Percentiles rank a stretch among this genome's conserved stretches.
These are phyloP conservation scores for Mystacides longicornis DNA, from an alignment of 2,888 invertebrate genomes.

Conservation along the genomic window DNA sequence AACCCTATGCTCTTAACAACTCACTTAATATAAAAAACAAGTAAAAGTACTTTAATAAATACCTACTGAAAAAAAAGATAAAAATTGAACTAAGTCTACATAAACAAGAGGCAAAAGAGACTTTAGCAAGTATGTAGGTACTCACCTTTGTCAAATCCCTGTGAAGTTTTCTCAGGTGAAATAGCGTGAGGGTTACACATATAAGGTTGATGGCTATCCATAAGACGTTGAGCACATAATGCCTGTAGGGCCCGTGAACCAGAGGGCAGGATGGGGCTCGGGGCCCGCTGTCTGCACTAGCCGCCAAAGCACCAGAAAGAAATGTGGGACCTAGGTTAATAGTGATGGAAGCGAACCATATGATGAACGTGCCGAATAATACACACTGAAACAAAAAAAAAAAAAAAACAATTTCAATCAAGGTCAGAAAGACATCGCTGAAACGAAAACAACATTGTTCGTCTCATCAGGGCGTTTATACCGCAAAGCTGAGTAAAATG, in stretches of 20 bases:
- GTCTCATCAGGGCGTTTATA: too few species aligned
- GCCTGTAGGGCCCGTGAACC: conserved; percentile 79
- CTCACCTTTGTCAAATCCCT: conserved; percentile 65
- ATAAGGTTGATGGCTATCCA: conserved; percentile 86
- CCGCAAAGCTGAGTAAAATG: too few species aligned
- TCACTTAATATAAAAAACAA: too few species aligned
- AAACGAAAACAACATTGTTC: too few species aligned
- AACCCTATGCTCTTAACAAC: too few species aligned
- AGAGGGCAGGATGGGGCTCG: conserved; percentile 79
- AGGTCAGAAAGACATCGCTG: too few species aligned
- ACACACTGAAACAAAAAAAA: conserved; percentile 58
- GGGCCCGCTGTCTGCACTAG: conserved; percentile 68
- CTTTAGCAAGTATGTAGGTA: too few species aligned
- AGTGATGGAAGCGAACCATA: conserved; percentile 88
- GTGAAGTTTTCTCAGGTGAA: conserved; percentile 76
- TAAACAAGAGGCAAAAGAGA: too few species aligned
- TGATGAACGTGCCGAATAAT: conserved; percentile 85
- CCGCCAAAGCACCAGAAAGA: conserved; percentile 74
- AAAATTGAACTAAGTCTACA: too few species aligned
- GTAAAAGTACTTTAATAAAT: too few species aligned
- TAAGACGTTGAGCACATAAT: conserved; percentile 83
- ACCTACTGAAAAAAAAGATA: too few species aligned
- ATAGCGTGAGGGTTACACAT: conserved; percentile 74
- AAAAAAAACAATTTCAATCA: too few species aligned
- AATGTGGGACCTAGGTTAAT: conserved; percentile 86